Percentiles rank a stretch among this genome's conserved stretches.
Evolutionary conservation across 1,140 invertebrate genomes (phyloP).

Genomic region (Temnothorax longispinosus): DNA sequence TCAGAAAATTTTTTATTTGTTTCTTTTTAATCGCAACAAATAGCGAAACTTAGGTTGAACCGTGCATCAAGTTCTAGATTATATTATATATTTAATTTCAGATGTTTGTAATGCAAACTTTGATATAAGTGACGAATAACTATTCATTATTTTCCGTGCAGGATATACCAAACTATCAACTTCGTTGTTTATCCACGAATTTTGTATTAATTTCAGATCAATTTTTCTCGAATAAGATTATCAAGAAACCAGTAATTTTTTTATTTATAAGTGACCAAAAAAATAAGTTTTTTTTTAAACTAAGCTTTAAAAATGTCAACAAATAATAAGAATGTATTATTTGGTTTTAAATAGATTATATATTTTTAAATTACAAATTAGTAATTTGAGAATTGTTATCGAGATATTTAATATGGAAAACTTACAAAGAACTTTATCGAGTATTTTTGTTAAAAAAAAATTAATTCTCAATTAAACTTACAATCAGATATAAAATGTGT

Average conservation of each 20-base stretch:
- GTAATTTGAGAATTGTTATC: background rate
- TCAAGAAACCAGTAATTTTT: background rate
- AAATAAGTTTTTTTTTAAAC: background rate
- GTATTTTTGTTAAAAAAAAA: background rate
- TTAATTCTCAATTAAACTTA: background rate
- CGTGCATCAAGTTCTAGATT: background rate
- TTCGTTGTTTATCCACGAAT: background rate
- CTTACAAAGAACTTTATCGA: background rate
- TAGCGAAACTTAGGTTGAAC: background rate
- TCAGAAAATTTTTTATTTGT: background rate
- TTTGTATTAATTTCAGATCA: background rate
- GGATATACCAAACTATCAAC: background rate
- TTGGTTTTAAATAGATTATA: background rate
- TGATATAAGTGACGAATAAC: background rate
- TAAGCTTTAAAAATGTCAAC: background rate
- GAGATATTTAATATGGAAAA: background rate
- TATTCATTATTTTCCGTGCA: background rate
- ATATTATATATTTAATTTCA: conserved; percentile 2
- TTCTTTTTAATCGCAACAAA: background rate
- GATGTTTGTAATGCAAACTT: background rate
- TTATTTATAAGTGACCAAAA: background rate
- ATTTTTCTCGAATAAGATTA: background rate
- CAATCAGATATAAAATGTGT: background rate
- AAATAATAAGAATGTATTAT: background rate
- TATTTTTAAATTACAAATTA: background rate